Evolutionary conservation across 2,797 vertebrate genomes (phyloP).

Genomic region (Leptodactylus fallax): DNA sequence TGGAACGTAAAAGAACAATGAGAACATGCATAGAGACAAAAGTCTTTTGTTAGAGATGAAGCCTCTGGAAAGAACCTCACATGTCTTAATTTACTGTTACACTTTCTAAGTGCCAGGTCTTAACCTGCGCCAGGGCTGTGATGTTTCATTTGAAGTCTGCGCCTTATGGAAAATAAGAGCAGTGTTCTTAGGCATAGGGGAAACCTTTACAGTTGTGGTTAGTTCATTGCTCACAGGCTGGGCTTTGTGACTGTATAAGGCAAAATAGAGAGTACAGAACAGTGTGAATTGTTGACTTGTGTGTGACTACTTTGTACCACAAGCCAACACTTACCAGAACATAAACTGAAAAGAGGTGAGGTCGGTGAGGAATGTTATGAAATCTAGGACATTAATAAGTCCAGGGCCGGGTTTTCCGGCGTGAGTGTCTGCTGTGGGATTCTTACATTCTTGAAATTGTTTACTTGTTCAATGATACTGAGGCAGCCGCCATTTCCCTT

Average conservation of each 20-base stretch:
- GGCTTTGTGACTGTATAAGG: conserved; percentile 33
- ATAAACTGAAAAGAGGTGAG: conserved; percentile 20
- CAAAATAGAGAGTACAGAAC: not conserved
- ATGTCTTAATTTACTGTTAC: conserved; percentile 30
- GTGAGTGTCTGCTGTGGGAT: not conserved
- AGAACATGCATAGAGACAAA: conserved; percentile 43
- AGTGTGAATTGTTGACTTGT: conserved; percentile 26
- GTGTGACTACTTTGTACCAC: conserved; percentile 14
- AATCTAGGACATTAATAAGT: not conserved
- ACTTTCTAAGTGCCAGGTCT: conserved; percentile 28
- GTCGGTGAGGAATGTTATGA: conserved; percentile 24
- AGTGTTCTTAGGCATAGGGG: conserved; percentile 2
- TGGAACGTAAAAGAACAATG: conserved; percentile 44
- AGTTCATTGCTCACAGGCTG: conserved; percentile 25
- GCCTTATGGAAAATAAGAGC: conserved; percentile 39
- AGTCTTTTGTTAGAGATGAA: conserved; percentile 41
- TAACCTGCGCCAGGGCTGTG: not conserved
- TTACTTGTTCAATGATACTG: not conserved
- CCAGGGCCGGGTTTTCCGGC: not conserved
- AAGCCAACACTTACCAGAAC: conserved; percentile 37
- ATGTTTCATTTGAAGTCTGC: conserved; percentile 14
- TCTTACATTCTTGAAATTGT: conserved; percentile 29
- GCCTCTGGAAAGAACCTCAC: conserved; percentile 37
- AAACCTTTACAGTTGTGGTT: conserved; percentile 37
- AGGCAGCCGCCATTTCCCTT: not conserved